Percentiles rank a stretch among this genome's conserved stretches.
Conservation (phyloP, 1,140 invertebrate genomes). For the Orius laevigatus region DNA sequence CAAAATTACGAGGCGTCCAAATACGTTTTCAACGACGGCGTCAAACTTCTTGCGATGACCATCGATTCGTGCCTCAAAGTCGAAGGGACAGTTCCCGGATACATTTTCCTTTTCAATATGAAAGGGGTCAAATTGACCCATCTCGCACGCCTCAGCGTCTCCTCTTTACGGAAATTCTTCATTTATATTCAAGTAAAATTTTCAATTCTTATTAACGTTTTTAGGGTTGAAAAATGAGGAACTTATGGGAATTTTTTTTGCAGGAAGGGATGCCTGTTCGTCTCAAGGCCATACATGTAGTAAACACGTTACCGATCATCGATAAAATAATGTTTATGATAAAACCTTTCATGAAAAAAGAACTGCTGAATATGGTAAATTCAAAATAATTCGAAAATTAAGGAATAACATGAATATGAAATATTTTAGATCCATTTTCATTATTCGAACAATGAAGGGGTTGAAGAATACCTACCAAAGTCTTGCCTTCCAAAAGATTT, state of each 20-base stretch:
- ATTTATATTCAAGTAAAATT: constrained; percentile 41
- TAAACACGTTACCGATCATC: constrained; percentile 18
- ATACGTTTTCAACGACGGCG: constrained; percentile 37
- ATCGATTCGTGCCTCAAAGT: constrained; percentile 35
- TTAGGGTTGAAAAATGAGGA: not conserved
- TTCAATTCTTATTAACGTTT: not conserved
- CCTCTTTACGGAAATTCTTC: constrained; percentile 40
- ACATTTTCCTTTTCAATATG: constrained; percentile 45
- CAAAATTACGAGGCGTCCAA: constrained; percentile 38
- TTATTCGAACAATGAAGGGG: not conserved
- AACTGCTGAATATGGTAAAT: constrained; percentile 18
- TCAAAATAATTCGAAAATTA: not conserved
- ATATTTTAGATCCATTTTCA: constrained; percentile 5
- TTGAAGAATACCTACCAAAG: not conserved
- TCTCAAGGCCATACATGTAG: constrained; percentile 18
- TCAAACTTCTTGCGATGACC: constrained; percentile 44
- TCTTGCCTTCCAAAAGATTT: not conserved
- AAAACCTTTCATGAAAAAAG: constrained; percentile 20
- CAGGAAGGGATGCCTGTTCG: constrained; percentile 21
- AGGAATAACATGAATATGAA: not conserved
- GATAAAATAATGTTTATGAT: constrained; percentile 21
- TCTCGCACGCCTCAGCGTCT: constrained; percentile 37
- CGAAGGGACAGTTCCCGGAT: constrained; percentile 25
- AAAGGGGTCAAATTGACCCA: constrained; percentile 40
- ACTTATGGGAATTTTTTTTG: not conserved